Conservation (phyloP, 2,797 vertebrate genomes). For the Hypotaenidia okinawae region DNA sequence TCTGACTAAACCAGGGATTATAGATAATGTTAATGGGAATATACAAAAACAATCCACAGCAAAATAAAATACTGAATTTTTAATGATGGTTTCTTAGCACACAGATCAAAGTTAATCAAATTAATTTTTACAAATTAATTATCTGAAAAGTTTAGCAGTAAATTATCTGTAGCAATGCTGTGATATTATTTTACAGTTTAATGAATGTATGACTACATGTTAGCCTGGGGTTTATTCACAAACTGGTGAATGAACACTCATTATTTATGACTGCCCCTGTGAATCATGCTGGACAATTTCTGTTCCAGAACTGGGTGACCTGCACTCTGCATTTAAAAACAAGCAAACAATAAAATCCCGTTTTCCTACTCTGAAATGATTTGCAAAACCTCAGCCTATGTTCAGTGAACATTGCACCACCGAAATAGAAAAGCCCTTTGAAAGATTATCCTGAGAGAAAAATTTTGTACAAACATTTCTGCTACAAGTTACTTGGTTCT, state of each 20-base stretch:
- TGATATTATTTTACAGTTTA: background rate
- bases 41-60: background rate
- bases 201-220: constrained; percentile 6
- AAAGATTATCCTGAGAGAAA: background rate
- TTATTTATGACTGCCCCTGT: background rate
- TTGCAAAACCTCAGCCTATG: background rate
- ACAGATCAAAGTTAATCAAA: constrained; percentile 34
- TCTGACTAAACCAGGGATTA: background rate
- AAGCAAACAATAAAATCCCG: background rate
- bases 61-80: background rate
- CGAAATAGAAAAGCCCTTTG: background rate
- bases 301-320: background rate
- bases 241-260: background rate
- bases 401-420: background rate
- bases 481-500: background rate
- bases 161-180: background rate
- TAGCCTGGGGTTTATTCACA: constrained; percentile 12
- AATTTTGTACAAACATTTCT: background rate
- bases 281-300: background rate
- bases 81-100: constrained; percentile 5
- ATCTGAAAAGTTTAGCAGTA: constrained; percentile 1
- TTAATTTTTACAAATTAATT: constrained; percentile 47
- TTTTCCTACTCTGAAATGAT: background rate
- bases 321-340: background rate
- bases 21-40: background rate